Base-by-base conservation (phyloP, 2,113 vertebrate species). In the Callaeas wilsoni region DNA sequence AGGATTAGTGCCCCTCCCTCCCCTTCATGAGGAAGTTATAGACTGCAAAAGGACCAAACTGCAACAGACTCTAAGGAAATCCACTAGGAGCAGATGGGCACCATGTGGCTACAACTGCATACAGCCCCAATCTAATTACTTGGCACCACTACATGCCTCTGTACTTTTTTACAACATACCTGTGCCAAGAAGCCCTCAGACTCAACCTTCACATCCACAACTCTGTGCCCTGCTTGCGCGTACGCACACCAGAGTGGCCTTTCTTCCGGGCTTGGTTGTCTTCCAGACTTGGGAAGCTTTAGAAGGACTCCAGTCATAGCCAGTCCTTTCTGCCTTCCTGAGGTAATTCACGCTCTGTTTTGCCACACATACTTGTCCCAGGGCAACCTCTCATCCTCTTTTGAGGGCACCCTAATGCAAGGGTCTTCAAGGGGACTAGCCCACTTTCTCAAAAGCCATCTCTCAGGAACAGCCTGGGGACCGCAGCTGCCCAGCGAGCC, bases 351-450 rank as follows among this genome's bases (percentile, higher is more conserved):
- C 0, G 0, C 18, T 37, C 27, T 53, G 30, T 32, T 71, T 67
- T n/a, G 35, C 29, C 17, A 17, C 0, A 3, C 22, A 39, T 30
- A 41, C 10, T 30, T 50, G 53, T 10, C 41, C 16, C 0, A 1
- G 20, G 20, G 33, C 63, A 77, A 59, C 27, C 35, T 59, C 67
- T 50, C 2, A 0, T 27, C 12, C 33, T 64, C 10, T 33, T 64
- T 23, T 47, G 35, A 71, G 16, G 19, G 17, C 39, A 44, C 23
- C 13, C 33, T 27, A 68, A 50, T 6, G 15, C 35, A 60, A 55
- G 18, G 23, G 49, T 49, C 30, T 52, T 17, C 75, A 90, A 6
- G 0, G 0, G 16, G 13, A 26, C 59, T 39, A 60, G n/a, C 27
- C 27, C 59, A 80, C 25, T 50, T 37, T 20, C 8, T 3, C 53